These are phyloP conservation scores for Hiodon alosoides DNA, from an alignment of 2,113 vertebrate genomes.

Conservation along the genomic window DNA sequence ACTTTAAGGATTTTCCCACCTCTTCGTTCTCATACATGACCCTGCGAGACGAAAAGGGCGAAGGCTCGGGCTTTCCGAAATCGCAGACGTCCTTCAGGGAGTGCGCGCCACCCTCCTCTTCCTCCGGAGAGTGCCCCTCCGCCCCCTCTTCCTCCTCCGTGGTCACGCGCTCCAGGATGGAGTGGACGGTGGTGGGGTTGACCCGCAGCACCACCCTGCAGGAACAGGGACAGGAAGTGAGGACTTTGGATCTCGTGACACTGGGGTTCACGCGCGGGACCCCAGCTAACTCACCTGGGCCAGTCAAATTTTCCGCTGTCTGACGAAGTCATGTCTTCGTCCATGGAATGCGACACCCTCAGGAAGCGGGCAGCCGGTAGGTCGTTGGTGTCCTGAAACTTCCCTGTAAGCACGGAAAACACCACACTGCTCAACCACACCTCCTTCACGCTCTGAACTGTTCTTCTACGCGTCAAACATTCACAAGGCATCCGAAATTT, in stretches of 20 bases:
- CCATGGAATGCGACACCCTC: conserved; percentile 77
- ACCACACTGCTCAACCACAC: no score
- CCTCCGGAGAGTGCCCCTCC: conserved; percentile 82
- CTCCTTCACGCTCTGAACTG: no score
- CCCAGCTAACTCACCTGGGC: conserved; percentile 69
- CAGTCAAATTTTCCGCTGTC: conserved; percentile 89
- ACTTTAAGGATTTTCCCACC: conserved; percentile 52
- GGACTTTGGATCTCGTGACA: no score
- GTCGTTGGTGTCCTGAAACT: conserved; percentile 76
- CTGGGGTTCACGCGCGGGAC: neutral
- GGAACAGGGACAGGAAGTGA: no score
- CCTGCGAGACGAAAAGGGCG: conserved; percentile 92
- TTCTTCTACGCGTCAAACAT: no score
- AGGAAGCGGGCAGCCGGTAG: conserved; percentile 70
- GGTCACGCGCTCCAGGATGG: conserved; percentile 86
- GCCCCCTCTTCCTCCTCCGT: conserved; percentile 84
- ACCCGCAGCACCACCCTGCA: conserved; percentile 85
- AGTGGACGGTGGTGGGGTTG: conserved; percentile 88
- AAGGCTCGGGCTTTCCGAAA: conserved; percentile 86
- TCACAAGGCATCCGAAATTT: no score
- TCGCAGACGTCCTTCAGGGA: conserved; percentile 95
- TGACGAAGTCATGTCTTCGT: conserved; percentile 79
- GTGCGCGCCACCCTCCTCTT: conserved; percentile 87
- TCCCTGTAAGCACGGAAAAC: conserved; percentile 59
- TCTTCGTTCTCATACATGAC: conserved; percentile 99